These are phyloP conservation scores for Xanthostigma xanthostigma DNA, from an alignment of 2,888 invertebrate genomes.

Conservation along the genomic window DNA sequence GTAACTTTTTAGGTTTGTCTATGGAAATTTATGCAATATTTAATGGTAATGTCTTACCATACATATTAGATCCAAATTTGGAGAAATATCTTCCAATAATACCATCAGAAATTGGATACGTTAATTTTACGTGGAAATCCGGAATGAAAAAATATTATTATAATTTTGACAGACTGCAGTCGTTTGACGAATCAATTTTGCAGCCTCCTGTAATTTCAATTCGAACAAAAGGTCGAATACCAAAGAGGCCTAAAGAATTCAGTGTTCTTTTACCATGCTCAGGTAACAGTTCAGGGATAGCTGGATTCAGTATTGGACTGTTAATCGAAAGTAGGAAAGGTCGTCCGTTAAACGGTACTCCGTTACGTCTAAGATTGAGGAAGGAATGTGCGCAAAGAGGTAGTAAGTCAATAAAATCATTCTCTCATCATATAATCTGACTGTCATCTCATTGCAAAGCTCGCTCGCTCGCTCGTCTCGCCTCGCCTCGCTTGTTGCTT, in stretches of 20 bases:
- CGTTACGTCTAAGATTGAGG: slow-evolving; percentile 69
- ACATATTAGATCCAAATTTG: slow-evolving; percentile 79
- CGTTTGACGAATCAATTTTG: slow-evolving; percentile 68
- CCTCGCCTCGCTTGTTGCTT: too few relatives aligned
- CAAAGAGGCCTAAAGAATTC: slow-evolving; percentile 77
- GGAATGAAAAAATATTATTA: slow-evolving; percentile 69
- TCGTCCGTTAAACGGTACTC: slow-evolving; percentile 71
- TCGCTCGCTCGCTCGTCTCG: too few relatives aligned
- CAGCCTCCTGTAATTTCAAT: slow-evolving; percentile 81
- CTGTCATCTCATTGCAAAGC: too few relatives aligned
- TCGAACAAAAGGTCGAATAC: slow-evolving; percentile 71
- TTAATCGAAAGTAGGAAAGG: slow-evolving; percentile 68
- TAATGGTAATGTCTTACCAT: slow-evolving; percentile 72
- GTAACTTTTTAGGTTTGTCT: slow-evolving; percentile 45
- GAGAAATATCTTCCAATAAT: slow-evolving; percentile 80
- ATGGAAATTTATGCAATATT: slow-evolving; percentile 83
- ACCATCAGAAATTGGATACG: slow-evolving; percentile 80
- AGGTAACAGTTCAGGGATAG: slow-evolving; percentile 76
- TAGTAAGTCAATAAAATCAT: slow-evolving; percentile 23
- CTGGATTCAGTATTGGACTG: slow-evolving; percentile 74
- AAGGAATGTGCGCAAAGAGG: slow-evolving; percentile 91
- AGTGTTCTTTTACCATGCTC: slow-evolving; percentile 77
- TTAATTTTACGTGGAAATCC: slow-evolving; percentile 84
- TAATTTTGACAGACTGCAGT: slow-evolving; percentile 73
- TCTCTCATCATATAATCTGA: too few relatives aligned